Evolutionary conservation across 2,888 invertebrate species (phyloP), one percentile per base, ranked within the genome.

Genomic region (Idaea aversata): DNA sequence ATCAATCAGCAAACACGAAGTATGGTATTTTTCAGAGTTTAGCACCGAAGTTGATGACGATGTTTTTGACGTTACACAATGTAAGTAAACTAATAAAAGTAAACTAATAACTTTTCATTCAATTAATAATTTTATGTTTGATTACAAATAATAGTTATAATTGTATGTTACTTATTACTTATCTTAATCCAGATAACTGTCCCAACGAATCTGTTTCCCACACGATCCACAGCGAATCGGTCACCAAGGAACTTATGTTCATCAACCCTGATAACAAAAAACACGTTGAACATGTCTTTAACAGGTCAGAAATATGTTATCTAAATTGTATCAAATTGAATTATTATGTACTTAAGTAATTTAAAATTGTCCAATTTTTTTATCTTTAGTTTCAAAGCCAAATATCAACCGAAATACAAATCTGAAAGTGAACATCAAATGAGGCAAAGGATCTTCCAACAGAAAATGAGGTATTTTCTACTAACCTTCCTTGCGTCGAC

Each of bases 21-120:
- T 88, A 36, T 86, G 82, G 84, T 83, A 87, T 62, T 87, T 81
- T 65, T 73, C 67, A 34, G 82, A 85, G 16, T 86, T 81, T 59
- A 57, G 73, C 4, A 64, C 68, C 2, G 68, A 76, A 3, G 73
- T 85, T 3, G 73, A 78, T 34, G 70, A 79, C 7, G 68, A 70
- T 0, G 73, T 76, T 3, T 84, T 84, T 34, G 65, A 76, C 59
- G 13, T 69, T 1, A 67, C 76, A 0, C 16, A 77, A 61, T 75
- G 85, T 85, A 71, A 79, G 81, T 38, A 16, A 15, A 36, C 10
- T 36, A 4, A n/a, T n/a, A n/a, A n/a, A 71, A 79, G 81, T 38
- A 16, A 15, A 36, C 10, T 36, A 4, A 36, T 3, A 36, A 7
- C 10, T 1, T 4, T 7, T 7, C 36, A 36, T 36, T 36, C 10